Conservation (phyloP, 2,888 invertebrate species). For the Eristalis arbustorum region DNA sequence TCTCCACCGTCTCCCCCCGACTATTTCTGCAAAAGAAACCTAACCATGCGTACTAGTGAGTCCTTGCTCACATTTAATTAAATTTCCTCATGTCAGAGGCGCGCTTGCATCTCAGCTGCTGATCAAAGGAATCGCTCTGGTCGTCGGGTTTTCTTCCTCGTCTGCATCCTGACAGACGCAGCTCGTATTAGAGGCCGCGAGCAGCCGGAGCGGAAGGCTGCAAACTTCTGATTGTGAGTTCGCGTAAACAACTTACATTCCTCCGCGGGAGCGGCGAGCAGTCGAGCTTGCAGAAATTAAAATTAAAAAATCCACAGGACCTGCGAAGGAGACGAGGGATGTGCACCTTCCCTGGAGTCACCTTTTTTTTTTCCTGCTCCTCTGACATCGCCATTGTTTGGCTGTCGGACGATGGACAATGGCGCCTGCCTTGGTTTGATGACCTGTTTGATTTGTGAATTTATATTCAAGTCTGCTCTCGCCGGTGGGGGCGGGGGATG, state of each 20-base stretch:
- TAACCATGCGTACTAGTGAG: conserved; percentile 13
- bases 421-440: neutral
- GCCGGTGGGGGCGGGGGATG: neutral
- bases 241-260: neutral
- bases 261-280: neutral
- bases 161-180: neutral
- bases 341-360: neutral
- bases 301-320: conserved; percentile 2
- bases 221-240: neutral
- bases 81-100: conserved; percentile 9
- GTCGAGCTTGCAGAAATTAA: conserved; percentile 5
- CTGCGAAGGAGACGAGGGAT: neutral
- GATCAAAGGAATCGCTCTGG: conserved; percentile 12
- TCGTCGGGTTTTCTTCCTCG: neutral
- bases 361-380: neutral
- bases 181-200: neutral
- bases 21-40: neutral
- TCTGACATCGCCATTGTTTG: neutral
- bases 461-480: neutral
- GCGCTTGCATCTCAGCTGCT: conserved; percentile 17
- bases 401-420: neutral
- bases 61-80: conserved; percentile 11
- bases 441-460: neutral
- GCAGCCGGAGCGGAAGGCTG: too few relatives aligned
- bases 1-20: neutral